Evolutionary conservation across 2,797 vertebrate species (phyloP).

Genomic region (Manis javanica): DNA sequence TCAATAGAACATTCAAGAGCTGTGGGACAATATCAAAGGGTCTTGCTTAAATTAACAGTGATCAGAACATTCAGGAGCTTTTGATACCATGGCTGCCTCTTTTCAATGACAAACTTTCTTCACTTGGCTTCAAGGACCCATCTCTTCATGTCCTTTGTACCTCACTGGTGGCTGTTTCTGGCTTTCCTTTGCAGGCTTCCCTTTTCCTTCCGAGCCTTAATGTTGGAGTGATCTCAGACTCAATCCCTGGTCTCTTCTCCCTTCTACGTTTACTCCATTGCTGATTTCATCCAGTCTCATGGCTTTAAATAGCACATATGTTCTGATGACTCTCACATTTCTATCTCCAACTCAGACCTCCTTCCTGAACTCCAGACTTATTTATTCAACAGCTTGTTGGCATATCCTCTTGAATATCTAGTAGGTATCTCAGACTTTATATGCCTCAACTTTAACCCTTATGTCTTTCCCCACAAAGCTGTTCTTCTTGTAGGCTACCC

Average conservation of each 20-base stretch:
- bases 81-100: neutral
- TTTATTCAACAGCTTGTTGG: neutral
- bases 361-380: neutral
- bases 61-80: neutral
- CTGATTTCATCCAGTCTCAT: neutral
- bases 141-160: neutral
- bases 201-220: neutral
- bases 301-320: neutral
- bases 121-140: neutral
- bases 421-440: neutral
- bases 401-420: neutral
- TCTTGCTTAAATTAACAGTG: neutral
- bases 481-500: neutral
- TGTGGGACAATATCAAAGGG: neutral
- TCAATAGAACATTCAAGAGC: neutral
- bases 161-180: neutral
- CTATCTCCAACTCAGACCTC: neutral
- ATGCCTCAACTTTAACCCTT: neutral
- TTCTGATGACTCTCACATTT: neutral
- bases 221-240: neutral
- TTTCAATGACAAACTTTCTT: neutral
- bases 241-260: neutral
- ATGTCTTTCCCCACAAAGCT: neutral
- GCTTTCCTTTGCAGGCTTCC: neutral
- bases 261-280: neutral